Percentiles rank a stretch among this genome's conserved stretches.
Evolutionary conservation across 35 echinoderm and acorn worm genomes (phyloP).

Genomic region (Apostichopus californicus): DNA sequence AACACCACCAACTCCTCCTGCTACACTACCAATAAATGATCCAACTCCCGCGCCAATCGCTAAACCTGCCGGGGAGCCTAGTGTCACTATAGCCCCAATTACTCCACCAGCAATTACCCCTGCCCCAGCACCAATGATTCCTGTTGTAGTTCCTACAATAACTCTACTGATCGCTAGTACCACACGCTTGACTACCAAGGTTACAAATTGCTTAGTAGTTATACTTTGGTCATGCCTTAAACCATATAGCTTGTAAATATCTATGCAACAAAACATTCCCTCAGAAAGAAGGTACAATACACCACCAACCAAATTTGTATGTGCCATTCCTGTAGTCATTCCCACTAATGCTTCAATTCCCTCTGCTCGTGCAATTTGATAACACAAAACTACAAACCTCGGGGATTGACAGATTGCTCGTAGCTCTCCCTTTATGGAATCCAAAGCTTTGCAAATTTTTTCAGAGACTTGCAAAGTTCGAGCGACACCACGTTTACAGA

Average conservation of each 20-base stretch:
- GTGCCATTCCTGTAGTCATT: not conserved
- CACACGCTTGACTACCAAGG: not conserved
- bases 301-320: not conserved
- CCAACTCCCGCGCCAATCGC: not conserved
- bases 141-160: not conserved
- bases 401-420: not conserved
- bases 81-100: not conserved
- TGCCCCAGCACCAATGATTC: no score
- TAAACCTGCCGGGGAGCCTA: not conserved
- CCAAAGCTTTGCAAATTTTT: no score
- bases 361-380: not conserved
- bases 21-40: not conserved
- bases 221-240: not conserved
- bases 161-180: not conserved
- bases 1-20: not conserved
- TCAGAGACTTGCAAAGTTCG: not conserved
- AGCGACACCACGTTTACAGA: conserved; percentile 16
- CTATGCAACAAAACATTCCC: not conserved
- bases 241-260: not conserved
- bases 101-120: not conserved
- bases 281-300: not conserved
- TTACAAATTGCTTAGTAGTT: not conserved
- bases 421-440: not conserved
- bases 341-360: not conserved
- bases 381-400: not conserved